These are phyloP conservation scores for Drosophila truncata DNA, from an alignment of 1,140 invertebrate species.

Conservation along the genomic window DNA sequence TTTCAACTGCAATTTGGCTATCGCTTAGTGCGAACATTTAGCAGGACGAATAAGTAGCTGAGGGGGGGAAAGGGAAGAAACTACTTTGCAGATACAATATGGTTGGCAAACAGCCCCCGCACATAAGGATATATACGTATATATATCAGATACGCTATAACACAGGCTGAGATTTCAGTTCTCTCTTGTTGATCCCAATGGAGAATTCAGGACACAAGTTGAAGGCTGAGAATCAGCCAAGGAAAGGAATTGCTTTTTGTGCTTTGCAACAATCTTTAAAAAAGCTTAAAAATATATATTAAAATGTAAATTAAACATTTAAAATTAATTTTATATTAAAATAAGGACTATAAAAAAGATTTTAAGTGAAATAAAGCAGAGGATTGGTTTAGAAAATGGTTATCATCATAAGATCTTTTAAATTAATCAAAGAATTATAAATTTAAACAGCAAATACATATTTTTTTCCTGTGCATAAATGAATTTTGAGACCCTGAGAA, in stretches of 20 bases:
- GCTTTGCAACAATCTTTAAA: constrained; percentile 31
- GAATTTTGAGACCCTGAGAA: constrained; percentile 15
- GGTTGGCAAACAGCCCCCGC: constrained; percentile 32
- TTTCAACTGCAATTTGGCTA: constrained; percentile 77
- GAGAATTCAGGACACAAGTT: constrained; percentile 26
- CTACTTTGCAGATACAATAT: constrained; percentile 49
- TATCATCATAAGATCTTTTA: not conserved
- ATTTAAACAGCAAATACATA: not conserved
- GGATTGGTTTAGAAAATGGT: fast-evolving
- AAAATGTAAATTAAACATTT: not conserved
- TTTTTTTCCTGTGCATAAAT: constrained; percentile 7
- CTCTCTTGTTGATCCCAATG: constrained; percentile 40
- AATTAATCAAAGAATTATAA: no score
- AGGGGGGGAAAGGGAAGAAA: constrained; percentile 10
- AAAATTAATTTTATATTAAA: not conserved
- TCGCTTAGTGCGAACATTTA: constrained; percentile 68
- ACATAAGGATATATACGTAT: constrained; percentile 16
- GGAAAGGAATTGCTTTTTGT: not conserved
- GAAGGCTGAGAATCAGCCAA: constrained; percentile 20
- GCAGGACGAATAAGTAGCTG: constrained; percentile 64
- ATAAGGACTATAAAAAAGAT: no score
- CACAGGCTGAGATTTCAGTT: constrained; percentile 45
- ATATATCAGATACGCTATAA: not conserved
- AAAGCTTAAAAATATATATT: not conserved
- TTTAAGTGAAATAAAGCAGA: not conserved